phyloP scores from a whole-genome alignment of 2,888 invertebrate genomes.

The Leptinotarsa peninsularis region DNA sequence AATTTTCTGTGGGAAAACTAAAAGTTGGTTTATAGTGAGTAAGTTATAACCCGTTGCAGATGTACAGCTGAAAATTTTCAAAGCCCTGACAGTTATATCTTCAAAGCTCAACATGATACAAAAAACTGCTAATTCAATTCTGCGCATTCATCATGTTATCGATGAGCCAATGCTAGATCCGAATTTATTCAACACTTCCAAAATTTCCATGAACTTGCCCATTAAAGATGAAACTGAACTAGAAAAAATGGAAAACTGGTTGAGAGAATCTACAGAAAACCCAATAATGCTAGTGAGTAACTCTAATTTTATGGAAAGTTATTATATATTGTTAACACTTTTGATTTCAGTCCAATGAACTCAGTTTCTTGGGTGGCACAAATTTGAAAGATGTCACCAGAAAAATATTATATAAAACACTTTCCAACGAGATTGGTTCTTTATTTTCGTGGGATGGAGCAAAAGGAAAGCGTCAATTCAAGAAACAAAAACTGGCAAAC shows the following conservation, averaged over 20 bases:
- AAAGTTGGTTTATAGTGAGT: no score
- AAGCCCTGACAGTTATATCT: not conserved
- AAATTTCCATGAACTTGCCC: not conserved
- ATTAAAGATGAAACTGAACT: not conserved
- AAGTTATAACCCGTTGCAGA: not conserved
- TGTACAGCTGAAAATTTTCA: not conserved
- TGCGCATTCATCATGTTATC: not conserved
- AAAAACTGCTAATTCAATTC: not conserved
- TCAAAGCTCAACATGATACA: not conserved
- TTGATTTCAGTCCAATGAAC: not conserved
- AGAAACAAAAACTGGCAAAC: not conserved
- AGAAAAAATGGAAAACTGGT: conserved; percentile 1
- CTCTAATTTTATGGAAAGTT: not conserved
- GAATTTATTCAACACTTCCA: not conserved
- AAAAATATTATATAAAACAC: not conserved
- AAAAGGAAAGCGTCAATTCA: not conserved
- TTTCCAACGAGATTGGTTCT: not conserved
- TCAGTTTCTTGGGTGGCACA: not conserved
- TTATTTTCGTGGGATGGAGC: conserved; percentile 6
- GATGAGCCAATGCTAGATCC: not conserved
- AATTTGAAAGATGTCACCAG: conserved; percentile 1
- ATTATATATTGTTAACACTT: not conserved
- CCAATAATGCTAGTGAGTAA: not conserved
- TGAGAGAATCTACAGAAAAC: not conserved
- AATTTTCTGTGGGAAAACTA: no score